phyloP scores from a whole-genome alignment of 2,113 vertebrate species.

The Acrocephalus kingi region DNA sequence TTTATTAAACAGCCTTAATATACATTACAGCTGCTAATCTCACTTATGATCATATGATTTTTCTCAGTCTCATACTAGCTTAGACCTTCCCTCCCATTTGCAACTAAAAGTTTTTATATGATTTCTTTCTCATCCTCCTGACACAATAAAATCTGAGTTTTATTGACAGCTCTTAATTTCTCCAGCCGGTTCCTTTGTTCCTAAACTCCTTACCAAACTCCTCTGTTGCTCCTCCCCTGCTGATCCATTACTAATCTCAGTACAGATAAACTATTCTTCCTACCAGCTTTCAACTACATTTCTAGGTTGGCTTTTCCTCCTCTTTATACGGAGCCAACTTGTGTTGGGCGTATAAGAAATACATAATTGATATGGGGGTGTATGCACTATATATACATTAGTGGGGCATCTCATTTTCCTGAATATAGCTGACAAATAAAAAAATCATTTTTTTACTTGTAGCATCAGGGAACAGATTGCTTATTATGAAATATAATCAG shows the following conservation, averaged over 20 bases:
- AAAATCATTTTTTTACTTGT: slow-evolving; percentile 12
- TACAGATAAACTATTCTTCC: slow-evolving; percentile 9
- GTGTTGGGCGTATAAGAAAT: background rate
- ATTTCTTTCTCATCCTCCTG: background rate
- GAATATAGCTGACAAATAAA: slow-evolving; percentile 7
- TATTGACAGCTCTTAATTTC: background rate
- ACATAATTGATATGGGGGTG: slow-evolving; percentile 24
- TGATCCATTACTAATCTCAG: slow-evolving; percentile 15
- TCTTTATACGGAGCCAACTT: background rate
- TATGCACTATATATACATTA: slow-evolving; percentile 3
- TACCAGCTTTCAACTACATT: background rate
- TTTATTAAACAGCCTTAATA: background rate
- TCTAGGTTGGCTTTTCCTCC: background rate
- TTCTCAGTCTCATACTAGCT: background rate
- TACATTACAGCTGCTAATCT: background rate
- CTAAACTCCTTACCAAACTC: background rate
- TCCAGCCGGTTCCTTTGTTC: background rate
- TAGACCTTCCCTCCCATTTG: background rate
- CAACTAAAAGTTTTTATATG: background rate
- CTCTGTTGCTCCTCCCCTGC: background rate
- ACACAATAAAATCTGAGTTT: background rate
- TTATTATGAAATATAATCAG: slow-evolving; percentile 46
- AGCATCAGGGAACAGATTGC: slow-evolving; percentile 27
- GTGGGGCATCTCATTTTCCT: slow-evolving; percentile 23
- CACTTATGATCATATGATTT: background rate